Evolutionary conservation across 2,113 vertebrate species (phyloP).

Genomic region (Propithecus coquereli): DNA sequence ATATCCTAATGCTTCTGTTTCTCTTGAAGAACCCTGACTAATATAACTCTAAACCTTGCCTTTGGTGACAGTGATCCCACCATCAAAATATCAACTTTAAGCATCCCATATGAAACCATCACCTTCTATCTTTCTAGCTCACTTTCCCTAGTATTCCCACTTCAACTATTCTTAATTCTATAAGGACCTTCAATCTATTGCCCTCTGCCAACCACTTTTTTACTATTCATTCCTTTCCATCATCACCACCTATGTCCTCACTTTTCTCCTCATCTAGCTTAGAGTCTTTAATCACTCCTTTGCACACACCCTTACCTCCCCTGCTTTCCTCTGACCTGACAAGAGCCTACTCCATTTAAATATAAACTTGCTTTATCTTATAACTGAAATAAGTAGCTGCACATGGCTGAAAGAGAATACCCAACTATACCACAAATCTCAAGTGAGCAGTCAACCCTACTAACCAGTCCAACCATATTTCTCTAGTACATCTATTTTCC

Average conservation of each 20-base stretch:
- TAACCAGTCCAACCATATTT: neutral
- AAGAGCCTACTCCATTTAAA: neutral
- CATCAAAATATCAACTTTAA: neutral
- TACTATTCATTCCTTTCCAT: neutral
- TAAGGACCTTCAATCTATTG: neutral
- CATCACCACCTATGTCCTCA: neutral
- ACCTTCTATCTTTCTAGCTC: neutral
- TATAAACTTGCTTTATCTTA: neutral
- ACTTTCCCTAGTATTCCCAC: neutral
- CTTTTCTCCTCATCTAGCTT: neutral
- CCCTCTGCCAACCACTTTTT: neutral
- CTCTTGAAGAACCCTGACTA: neutral
- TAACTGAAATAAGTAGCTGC: neutral
- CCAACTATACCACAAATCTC: neutral
- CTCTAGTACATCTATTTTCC: neutral
- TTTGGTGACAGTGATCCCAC: neutral
- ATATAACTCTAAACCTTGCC: no score
- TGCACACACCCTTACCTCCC: neutral
- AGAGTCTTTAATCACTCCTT: neutral
- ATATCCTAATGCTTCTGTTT: neutral
- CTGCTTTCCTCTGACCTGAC: neutral
- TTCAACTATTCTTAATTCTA: neutral
- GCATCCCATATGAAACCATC: neutral
- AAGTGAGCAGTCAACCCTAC: neutral
- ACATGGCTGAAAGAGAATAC: neutral